Evolutionary conservation across 1,140 invertebrate species (phyloP), one percentile per base, ranked within the genome.

Genomic region (Aporrectodea caliginosa): DNA sequence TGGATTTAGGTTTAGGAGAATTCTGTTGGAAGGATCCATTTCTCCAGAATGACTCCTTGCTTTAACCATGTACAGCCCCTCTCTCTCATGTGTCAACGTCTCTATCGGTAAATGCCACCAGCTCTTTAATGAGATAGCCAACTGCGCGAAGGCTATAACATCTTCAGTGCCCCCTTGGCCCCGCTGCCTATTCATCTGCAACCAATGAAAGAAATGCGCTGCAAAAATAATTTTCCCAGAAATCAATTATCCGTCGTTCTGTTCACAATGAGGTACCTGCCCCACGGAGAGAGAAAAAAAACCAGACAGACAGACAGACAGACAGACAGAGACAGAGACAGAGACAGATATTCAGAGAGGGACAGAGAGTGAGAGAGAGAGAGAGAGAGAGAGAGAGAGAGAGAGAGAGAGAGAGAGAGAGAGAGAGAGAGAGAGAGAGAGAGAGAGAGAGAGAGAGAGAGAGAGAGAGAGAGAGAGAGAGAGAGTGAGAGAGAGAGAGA

Each of bases 401-500:
- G 73, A 75, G 32, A 75, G 32, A 34, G 73, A 75, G 73, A 75
- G 73, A 75, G 73, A 34, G 73, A 75, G 73, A 75, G 73, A 75
- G 73, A 34, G 73, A 75, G 73, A 75, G 73, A 75, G 73, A 34
- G 73, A 75, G 73, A 75, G 73, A 75, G 73, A 34, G 73, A 75
- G 73, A 75, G 73, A 75, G 73, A 34, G 73, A 75, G 29, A 75
- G 73, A 75, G 29, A 34, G 73, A 75, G 29, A 75, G 73, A 75
- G 29, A 34, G 73, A 75, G 29, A 75, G 73, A 75, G 73, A 34
- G 73, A 75, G 73, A 75, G 73, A 75, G 73, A 34, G 73, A 75
- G 73, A 75, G 73, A 75, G 73, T 12, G 73, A 75, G 73, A 29
- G 78, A 78, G 72, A 78, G 82, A 82, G 82, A 81, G 2, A 72